These are phyloP conservation scores for Hyalella azteca DNA, from an alignment of 2,888 invertebrate genomes.

Conservation along the genomic window DNA sequence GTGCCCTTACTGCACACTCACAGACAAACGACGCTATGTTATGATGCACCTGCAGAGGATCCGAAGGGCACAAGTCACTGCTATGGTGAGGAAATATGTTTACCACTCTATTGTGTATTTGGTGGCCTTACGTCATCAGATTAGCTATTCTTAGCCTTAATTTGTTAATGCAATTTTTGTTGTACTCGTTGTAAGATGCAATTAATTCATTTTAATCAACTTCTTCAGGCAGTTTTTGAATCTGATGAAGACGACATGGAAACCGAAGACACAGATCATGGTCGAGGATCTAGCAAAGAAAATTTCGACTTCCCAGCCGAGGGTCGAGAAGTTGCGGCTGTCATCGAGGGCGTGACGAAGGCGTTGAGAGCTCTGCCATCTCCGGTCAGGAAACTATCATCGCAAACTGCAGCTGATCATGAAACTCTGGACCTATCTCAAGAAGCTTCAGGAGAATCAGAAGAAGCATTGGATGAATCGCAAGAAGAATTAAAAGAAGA, in stretches of 20 bases:
- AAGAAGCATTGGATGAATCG: too few species aligned
- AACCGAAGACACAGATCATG: not conserved
- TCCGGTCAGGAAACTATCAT: not conserved
- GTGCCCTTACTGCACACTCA: conserved; percentile 45
- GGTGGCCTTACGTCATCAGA: too few species aligned
- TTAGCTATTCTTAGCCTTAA: too few species aligned
- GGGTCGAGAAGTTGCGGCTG: not conserved
- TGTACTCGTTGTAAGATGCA: too few species aligned
- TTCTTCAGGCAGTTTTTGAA: too few species aligned
- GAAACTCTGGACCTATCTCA: too few species aligned
- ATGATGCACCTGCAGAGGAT: conserved; percentile 52
- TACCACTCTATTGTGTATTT: too few species aligned
- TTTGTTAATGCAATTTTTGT: too few species aligned
- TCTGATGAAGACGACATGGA: too few species aligned
- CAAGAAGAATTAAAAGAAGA: too few species aligned
- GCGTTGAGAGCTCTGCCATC: not conserved
- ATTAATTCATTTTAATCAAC: too few species aligned
- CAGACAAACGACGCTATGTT: conserved; percentile 38
- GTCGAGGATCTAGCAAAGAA: not conserved
- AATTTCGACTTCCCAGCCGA: not conserved
- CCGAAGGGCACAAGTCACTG: conserved; percentile 15
- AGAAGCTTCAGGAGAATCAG: too few species aligned
- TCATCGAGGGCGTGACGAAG: not conserved
- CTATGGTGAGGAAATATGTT: conserved; percentile 18
- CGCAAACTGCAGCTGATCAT: not conserved